Conservation (phyloP, 1,140 invertebrate species). For the Platyscapa corneri region DNA sequence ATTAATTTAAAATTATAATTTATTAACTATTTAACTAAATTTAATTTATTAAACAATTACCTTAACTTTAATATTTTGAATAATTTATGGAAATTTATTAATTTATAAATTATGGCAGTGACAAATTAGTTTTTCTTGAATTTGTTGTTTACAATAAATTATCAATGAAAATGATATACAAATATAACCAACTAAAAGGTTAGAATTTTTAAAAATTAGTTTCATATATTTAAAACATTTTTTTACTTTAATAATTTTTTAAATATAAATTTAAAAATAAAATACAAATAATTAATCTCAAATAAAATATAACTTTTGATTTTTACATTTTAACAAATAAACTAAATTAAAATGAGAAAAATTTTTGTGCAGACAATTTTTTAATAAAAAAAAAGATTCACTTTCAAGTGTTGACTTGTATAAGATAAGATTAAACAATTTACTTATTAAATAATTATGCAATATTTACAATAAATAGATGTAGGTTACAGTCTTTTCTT, state of each 20-base stretch:
- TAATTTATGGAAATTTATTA: conserved; percentile 23
- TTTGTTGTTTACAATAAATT: background rate
- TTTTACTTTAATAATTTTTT: background rate
- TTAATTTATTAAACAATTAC: background rate
- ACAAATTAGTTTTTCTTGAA: conserved; percentile 3
- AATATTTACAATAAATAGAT: conserved; percentile 44
- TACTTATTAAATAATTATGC: conserved; percentile 30
- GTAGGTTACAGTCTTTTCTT: conserved; percentile 81
- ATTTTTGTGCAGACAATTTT: background rate
- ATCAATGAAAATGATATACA: background rate
- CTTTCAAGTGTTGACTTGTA: background rate
- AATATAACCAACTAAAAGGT: background rate
- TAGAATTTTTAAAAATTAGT: no score
- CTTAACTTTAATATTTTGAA: conserved; percentile 10
- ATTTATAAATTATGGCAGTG: conserved; percentile 33
- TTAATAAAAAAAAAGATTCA: conserved; percentile 13
- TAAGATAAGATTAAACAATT: background rate
- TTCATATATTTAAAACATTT: background rate
- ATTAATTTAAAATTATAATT: background rate
- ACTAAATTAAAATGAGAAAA: background rate
- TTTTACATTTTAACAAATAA: background rate
- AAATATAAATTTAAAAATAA: background rate
- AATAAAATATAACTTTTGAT: background rate
- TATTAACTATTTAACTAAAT: background rate
- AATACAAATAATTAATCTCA: background rate